These are phyloP conservation scores for Sebastes diaconus DNA, from an alignment of 2,797 vertebrate genomes.

Conservation along the genomic window DNA sequence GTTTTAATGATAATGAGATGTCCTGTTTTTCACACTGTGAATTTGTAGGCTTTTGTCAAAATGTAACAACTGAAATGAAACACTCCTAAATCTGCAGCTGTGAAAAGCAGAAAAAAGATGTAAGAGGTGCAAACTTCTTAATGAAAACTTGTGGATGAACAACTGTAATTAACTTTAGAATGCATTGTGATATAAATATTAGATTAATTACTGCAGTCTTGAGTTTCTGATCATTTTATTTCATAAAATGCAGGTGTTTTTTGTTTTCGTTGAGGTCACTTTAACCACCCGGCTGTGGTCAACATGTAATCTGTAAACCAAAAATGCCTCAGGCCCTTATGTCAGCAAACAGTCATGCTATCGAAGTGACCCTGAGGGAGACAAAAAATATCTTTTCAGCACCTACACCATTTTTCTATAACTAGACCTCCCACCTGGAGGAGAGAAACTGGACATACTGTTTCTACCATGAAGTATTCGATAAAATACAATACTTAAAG, in stretches of 20 bases:
- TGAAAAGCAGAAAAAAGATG: not conserved
- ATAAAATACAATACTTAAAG: not conserved
- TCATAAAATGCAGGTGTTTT: not conserved
- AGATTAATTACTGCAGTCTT: not conserved
- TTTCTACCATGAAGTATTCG: not conserved
- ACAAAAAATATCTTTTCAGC: not conserved
- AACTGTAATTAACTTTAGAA: not conserved
- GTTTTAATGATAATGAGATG: conserved; percentile 18
- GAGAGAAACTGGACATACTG: not conserved
- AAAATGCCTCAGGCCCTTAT: not conserved
- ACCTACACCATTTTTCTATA: not conserved
- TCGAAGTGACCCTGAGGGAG: not conserved
- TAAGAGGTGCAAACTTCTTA: not conserved
- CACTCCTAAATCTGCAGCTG: not conserved
- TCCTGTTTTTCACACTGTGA: conserved; percentile 18
- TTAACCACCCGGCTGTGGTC: not conserved
- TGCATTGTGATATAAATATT: not conserved
- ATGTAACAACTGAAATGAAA: not conserved
- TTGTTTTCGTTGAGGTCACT: not conserved
- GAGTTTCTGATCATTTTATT: not conserved
- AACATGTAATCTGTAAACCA: not conserved
- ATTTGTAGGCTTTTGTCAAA: not conserved
- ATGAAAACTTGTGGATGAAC: not conserved
- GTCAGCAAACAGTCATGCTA: not conserved
- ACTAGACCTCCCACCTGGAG: not conserved